These are phyloP conservation scores for Dendronephthya gigantea DNA, from an alignment of 64 coral and sea anemone genomes.

Conservation along the genomic window DNA sequence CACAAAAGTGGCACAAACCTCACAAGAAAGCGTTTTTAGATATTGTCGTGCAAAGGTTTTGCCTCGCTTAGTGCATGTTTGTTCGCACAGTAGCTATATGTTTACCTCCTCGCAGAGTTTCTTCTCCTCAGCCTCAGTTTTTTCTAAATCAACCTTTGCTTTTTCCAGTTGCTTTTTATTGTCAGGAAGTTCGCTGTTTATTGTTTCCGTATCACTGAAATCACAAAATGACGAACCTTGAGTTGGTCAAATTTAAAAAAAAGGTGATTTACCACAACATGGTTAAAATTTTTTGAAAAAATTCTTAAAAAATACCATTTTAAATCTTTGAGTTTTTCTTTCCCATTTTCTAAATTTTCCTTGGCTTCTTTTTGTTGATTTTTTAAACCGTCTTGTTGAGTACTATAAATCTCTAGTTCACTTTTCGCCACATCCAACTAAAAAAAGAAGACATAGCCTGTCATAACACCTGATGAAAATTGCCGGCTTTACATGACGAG, in stretches of 20 bases:
- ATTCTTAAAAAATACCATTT: constrained; percentile 31
- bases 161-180: constrained; percentile 44
- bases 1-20: no score
- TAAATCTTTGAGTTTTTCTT: constrained; percentile 57
- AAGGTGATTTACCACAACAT: no score
- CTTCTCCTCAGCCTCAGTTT: constrained; percentile 56
- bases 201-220: constrained; percentile 66
- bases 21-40: neutral
- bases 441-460: neutral
- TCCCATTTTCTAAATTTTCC: constrained; percentile 59
- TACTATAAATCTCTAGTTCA: constrained; percentile 86
- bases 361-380: constrained; percentile 53
- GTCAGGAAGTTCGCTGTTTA: constrained; percentile 75
- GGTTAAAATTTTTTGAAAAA: no score
- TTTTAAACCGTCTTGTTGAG: constrained; percentile 57
- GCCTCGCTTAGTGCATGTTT: neutral
- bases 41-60: neutral
- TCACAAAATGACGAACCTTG: neutral
- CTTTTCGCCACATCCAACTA: constrained; percentile 94
- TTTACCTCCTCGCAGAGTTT: constrained; percentile 56
- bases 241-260: no score
- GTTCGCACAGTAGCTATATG: neutral
- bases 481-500: no score
- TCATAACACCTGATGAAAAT: no score
- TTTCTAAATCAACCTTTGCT: constrained; percentile 52